Base-by-base conservation (phyloP, 2,797 vertebrate species). In the Nyctalus aviator region DNA sequence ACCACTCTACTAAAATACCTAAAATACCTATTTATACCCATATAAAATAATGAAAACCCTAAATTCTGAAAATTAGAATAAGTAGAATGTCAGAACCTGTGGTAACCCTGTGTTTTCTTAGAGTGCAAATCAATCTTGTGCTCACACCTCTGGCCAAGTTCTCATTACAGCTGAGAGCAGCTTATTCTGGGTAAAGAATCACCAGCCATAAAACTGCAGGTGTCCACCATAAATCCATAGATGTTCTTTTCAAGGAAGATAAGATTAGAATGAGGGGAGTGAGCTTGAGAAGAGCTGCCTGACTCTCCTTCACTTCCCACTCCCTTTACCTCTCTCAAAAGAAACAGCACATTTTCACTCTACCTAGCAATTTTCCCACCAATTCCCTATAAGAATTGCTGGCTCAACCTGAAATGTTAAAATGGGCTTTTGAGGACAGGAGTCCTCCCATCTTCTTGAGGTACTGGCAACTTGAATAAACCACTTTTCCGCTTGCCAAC, bases 31-130 rank as follows among this genome's bases (percentile, higher is more conserved):
- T 41, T 41, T 41, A 41, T 41, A 41, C 37, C 37, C 15, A 79
- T 8, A 21, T 11, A 82, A 30, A 88, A 71, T 55, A 20, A 64
- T 27, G 53, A 73, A 48, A 55, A 59, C 2, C 2, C 4, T 23
- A 46, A 73, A 44, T 53, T 85, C 32, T 85, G 76, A 81, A 85
- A 62, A 68, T 75, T 23, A 88, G 27, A 55, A 91, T 73, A 59
- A 79, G 72, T 7, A 48, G 11, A 83, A 48, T 15, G 8, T 57
- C n/a, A 6, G 35, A 83, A 48, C 77, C 53, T 86, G 10, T n/a
- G 46, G 6, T 27, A 73, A 48, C 71, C 44, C 44, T 46, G 71
- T 44, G 44, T 73, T 50, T 73, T 50, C 15, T 50, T 73, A 46
- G 27, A 30, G 27, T 18, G 25, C 8, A 75, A 50, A 76, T n/a